Percentiles rank a stretch among this genome's conserved stretches.
phyloP scores from a whole-genome alignment of 2,797 vertebrate genomes.

The Parauchenoglanis ngamensis region DNA sequence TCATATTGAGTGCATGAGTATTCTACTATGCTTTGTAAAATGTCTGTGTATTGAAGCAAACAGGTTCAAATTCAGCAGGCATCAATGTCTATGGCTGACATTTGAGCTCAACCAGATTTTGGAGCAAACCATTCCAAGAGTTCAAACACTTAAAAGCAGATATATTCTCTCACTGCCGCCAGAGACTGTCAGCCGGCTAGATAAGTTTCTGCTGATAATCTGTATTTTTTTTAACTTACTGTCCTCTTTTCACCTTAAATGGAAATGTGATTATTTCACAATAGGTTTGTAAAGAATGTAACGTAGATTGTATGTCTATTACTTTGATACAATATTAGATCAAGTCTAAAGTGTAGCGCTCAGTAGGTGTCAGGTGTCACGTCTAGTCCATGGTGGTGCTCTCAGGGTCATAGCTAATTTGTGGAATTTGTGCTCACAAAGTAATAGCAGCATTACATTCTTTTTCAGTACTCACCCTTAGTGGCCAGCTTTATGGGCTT shows the following conservation, averaged over 20 bases:
- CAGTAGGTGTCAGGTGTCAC: slow-evolving; percentile 36
- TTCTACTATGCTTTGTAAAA: not conserved
- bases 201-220: slow-evolving; percentile 43
- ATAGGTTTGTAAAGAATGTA: not conserved
- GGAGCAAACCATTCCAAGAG: slow-evolving; percentile 20
- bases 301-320: not conserved
- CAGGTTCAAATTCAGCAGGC: slow-evolving; percentile 5
- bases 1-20: not conserved
- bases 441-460: not conserved
- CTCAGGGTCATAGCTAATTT: slow-evolving; percentile 60
- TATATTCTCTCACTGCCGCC: slow-evolving; percentile 21
- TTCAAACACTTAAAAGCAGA: slow-evolving; percentile 33
- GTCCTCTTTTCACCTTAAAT: slow-evolving; percentile 50
- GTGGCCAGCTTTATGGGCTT: slow-evolving; percentile 39
- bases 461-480: not conserved
- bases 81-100: not conserved
- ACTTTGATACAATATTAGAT: not conserved
- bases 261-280: slow-evolving; percentile 33
- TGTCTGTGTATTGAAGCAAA: not conserved
- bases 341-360: not conserved
- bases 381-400: slow-evolving; percentile 44
- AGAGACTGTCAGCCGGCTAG: slow-evolving; percentile 18
- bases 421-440: slow-evolving; percentile 44
- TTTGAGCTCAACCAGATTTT: slow-evolving; percentile 21
- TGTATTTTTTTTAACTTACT: not conserved